Conservation (phyloP, 2,113 vertebrate species). For the Amblyornis subalaris region DNA sequence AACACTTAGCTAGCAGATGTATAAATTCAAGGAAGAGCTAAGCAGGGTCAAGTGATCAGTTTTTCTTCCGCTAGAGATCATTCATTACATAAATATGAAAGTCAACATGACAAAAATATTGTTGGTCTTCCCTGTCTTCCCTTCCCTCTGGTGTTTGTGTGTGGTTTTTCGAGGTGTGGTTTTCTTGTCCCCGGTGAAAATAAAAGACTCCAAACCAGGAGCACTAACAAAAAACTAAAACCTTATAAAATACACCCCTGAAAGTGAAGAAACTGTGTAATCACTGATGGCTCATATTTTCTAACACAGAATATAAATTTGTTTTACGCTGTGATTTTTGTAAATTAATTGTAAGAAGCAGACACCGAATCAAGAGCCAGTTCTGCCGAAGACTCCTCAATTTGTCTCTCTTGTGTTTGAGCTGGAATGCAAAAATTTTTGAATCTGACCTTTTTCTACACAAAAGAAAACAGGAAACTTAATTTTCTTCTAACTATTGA, state of each 20-base stretch:
- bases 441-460: neutral
- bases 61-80: neutral
- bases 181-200: neutral
- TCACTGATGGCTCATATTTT: neutral
- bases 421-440: neutral
- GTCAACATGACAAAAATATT: neutral
- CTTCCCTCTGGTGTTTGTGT: neutral
- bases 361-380: neutral
- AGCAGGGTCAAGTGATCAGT: neutral
- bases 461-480: neutral
- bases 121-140: neutral
- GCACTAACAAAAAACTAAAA: neutral
- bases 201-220: neutral
- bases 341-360: neutral
- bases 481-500: neutral
- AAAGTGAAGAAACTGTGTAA: neutral
- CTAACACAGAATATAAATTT: neutral
- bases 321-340: neutral
- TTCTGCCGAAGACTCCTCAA: neutral
- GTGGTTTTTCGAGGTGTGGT: accelerated
- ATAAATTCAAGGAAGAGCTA: neutral
- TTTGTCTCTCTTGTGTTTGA: neutral
- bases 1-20: neutral
- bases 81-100: neutral
- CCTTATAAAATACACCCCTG: neutral